phyloP scores from a whole-genome alignment of 2,797 vertebrate species.

The Manis javanica region DNA sequence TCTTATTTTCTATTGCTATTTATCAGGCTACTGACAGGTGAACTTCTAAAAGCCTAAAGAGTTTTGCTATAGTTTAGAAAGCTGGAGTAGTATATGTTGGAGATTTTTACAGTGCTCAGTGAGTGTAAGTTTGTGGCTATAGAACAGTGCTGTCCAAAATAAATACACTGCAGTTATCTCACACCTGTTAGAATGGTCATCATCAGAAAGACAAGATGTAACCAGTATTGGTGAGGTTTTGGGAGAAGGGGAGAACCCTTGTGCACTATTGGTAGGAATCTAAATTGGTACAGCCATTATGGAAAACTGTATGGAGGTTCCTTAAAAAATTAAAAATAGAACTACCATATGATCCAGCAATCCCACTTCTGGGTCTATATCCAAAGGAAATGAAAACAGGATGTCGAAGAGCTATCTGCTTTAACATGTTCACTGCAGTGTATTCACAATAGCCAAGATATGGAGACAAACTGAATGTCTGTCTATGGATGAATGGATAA shows the following conservation, averaged over 20 bases:
- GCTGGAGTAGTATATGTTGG: not conserved
- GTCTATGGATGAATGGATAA: not conserved
- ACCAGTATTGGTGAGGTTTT: not conserved
- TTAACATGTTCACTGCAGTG: not conserved
- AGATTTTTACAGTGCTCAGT: not conserved
- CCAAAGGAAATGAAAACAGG: not conserved
- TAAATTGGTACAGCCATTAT: not conserved
- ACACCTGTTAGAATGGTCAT: not conserved
- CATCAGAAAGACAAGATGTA: not conserved
- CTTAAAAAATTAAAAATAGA: not conserved
- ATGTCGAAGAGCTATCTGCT: not conserved
- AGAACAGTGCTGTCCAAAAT: not conserved
- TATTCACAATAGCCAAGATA: not conserved
- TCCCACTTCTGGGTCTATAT: not conserved
- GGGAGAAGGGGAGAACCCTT: not conserved
- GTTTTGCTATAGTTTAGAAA: not conserved
- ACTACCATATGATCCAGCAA: not conserved
- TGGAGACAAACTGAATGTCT: not conserved
- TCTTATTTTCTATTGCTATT: slow-evolving; percentile 20
- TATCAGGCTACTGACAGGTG: slow-evolving; percentile 10
- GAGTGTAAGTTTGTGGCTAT: not conserved
- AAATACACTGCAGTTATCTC: not conserved
- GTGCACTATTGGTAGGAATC: not conserved
- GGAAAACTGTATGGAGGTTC: not conserved
- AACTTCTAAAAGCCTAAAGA: not conserved